Base-by-base conservation (phyloP, 2,797 vertebrate genomes). In the Menidia menidia region DNA sequence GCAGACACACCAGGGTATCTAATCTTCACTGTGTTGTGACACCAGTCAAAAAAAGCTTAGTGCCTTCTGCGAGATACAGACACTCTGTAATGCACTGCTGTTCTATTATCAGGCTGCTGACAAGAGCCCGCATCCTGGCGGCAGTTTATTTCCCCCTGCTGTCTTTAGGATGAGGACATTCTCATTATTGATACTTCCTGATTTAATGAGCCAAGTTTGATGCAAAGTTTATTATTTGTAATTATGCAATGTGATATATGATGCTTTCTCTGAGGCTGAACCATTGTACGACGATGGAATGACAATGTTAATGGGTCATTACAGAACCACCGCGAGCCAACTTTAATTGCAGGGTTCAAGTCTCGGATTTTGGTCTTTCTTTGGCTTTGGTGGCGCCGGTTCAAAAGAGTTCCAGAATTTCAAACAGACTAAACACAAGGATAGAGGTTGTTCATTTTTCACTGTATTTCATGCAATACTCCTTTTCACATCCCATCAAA, bases 171-270 rank as follows among this genome's bases (percentile, higher is more conserved):
- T 62, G 65, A 72, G 53, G 45, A 6, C 35, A 30, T 73, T 70
- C 81, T 83, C 75, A 84, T 84, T 81, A 86, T 72, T 41, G 58
- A 71, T 66, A 70, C 72, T 70, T 48, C 42, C 41, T 57, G 52
- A 83, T 78, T 75, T 70, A 68, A 81, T 64, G 9, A 79, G 71
- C 48, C 0, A 30, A 68, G 73, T 73, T 72, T 16, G 13, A 30
- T 51, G 59, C 31, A 32, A 62, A 45, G 10, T 13, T 25, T 45
- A 41, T 59, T 51, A 56, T 73, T 70, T 83, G 60, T 67, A 69
- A 83, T 81, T 71, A 77, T 1, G 0, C 3, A 13, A 44, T 64
- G 55, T 74, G 61, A 48, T 50, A 25, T 64, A 18, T 31, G 19
- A 57, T 35, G 61, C 31, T 4, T 73, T 57, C 57, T 57, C 2